These are phyloP conservation scores for Xiphias gladius DNA, from an alignment of 2,113 vertebrate genomes.

Conservation along the genomic window DNA sequence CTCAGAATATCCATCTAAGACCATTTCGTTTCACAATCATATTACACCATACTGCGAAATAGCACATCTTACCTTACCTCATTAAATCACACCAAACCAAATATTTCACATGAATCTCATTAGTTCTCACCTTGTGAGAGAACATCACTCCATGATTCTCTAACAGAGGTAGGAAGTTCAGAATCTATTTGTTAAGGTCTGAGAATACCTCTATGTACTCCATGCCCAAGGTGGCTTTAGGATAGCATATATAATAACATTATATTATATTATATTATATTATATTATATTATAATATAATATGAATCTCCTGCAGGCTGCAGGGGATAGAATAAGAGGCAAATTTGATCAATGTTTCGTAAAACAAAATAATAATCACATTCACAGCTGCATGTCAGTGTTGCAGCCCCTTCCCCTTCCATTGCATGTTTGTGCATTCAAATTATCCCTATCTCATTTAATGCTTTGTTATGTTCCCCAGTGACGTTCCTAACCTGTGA, in stretches of 20 bases:
- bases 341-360: slow-evolving; percentile 71
- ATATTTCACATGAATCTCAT: slow-evolving; percentile 53
- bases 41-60: not conserved
- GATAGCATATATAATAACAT: too few relatives aligned
- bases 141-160: slow-evolving; percentile 46
- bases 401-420: slow-evolving; percentile 7
- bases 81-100: slow-evolving; percentile 40
- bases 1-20: not conserved
- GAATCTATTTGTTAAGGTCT: slow-evolving; percentile 55
- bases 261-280: too few relatives aligned
- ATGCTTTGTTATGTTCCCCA: not conserved
- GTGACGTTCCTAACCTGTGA: slow-evolving; percentile 2
- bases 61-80: not conserved
- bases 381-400: slow-evolving; percentile 46
- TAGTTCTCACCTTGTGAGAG: slow-evolving; percentile 60
- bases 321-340: slow-evolving; percentile 45
- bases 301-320: slow-evolving; percentile 48
- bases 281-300: too few relatives aligned
- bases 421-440: slow-evolving; percentile 27
- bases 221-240: slow-evolving; percentile 21
- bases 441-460: slow-evolving; percentile 24
- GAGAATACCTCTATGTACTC: slow-evolving; percentile 44
- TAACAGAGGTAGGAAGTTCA: slow-evolving; percentile 60
- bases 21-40: not conserved
- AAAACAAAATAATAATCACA: slow-evolving; percentile 66